A percentile compares a stretch with the other conserved stretches of the same genome.
phyloP scores from a whole-genome alignment of 2,888 invertebrate genomes.

The Dendrolimus houi region DNA sequence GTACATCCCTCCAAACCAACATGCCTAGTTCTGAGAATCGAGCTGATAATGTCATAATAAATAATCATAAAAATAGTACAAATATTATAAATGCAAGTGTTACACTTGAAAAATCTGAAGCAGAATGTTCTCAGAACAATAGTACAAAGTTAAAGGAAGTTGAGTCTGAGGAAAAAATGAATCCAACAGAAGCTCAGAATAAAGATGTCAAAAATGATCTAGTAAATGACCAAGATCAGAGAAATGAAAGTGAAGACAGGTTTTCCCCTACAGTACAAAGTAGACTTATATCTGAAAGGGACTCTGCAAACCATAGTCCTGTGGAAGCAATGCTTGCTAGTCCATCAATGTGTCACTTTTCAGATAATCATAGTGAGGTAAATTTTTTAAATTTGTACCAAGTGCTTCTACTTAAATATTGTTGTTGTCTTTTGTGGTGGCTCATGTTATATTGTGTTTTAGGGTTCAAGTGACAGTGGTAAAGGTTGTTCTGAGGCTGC shows the following conservation, averaged over 20 bases:
- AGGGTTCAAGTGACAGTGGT: conserved; percentile 90
- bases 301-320: conserved; percentile 88
- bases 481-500: conserved; percentile 86
- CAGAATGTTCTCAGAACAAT: conserved; percentile 28
- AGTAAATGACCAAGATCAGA: conserved; percentile 47
- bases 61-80: conserved; percentile 23
- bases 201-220: conserved; percentile 47
- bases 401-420: conserved; percentile 3
- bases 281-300: conserved; percentile 71
- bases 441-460: conserved; percentile 16
- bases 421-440: background rate
- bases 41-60: background rate
- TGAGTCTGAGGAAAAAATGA: conserved; percentile 32
- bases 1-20: conserved; percentile 35
- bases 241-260: conserved; percentile 47
- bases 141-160: conserved; percentile 33
- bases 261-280: conserved; percentile 47
- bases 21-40: conserved; percentile 22
- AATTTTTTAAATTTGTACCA: conserved; percentile 9
- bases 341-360: conserved; percentile 81
- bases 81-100: conserved; percentile 20
- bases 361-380: conserved; percentile 82
- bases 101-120: conserved; percentile 22
- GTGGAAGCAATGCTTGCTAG: conserved; percentile 82
- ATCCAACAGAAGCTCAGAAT: conserved; percentile 37